A percentile compares a stretch with the other conserved stretches of the same genome.
Conservation (phyloP, 2,888 invertebrate genomes). For the Tethea ocularis region DNA sequence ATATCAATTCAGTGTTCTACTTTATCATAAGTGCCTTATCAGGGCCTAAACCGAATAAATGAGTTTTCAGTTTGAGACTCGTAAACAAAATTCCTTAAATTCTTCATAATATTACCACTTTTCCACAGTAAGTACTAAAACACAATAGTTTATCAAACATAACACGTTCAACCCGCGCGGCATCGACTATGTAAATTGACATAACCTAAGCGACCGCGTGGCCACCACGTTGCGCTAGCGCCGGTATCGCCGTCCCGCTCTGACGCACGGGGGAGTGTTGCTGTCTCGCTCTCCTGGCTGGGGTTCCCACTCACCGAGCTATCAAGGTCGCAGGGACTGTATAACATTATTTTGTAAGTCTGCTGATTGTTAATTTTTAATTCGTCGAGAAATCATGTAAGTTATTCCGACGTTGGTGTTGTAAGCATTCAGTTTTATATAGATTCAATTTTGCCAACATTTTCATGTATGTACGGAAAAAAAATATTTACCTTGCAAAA, state of each 20-base stretch:
- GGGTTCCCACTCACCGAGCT: conserved; percentile 14
- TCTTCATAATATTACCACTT: too few species aligned
- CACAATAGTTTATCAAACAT: too few species aligned
- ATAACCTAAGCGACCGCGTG: conserved; percentile 67
- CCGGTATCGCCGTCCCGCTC: conserved; percentile 49
- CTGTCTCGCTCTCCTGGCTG: conserved; percentile 37
- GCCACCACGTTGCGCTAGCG: conserved; percentile 58
- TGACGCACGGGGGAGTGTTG: conserved; percentile 12
- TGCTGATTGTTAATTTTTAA: background rate
- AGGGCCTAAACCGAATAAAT: too few species aligned
- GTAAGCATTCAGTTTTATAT: too few species aligned
- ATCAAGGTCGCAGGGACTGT: conserved; percentile 12
- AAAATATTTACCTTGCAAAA: too few species aligned
- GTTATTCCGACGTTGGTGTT: background rate
- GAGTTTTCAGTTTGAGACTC: too few species aligned
- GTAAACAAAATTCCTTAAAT: too few species aligned
- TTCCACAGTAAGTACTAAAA: too few species aligned
- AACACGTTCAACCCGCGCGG: conserved; percentile 16
- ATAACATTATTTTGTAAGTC: background rate
- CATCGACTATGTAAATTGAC: conserved; percentile 30
- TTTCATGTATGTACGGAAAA: background rate
- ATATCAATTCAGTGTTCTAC: too few species aligned
- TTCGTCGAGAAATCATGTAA: background rate
- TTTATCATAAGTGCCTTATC: too few species aligned
- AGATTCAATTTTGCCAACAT: background rate